These are phyloP conservation scores for Lampris megalopsis DNA, from an alignment of 2,113 vertebrate species.

Conservation along the genomic window DNA sequence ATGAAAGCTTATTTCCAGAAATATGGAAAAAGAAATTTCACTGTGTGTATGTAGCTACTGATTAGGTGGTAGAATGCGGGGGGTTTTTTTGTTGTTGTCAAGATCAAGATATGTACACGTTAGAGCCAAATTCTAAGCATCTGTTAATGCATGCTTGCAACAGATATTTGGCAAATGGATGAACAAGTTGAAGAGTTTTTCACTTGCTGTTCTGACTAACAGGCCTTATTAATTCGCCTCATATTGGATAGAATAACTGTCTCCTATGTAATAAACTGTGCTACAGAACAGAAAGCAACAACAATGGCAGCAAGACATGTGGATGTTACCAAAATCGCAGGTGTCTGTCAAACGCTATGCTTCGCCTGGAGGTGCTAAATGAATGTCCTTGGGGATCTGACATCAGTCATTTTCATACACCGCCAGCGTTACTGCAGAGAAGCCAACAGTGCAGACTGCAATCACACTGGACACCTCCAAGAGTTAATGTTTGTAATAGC, in stretches of 20 bases:
- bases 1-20: no score
- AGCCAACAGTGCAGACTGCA: no score
- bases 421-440: no score
- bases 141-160: neutral
- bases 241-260: neutral
- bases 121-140: neutral
- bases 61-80: no score
- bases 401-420: no score
- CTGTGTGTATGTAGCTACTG: no score
- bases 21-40: no score
- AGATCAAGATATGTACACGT: neutral
- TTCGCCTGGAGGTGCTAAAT: neutral
- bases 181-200: neutral
- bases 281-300: neutral
- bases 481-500: no score
- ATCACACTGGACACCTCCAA: no score
- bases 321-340: neutral
- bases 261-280: neutral
- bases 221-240: slow-evolving; percentile 27
- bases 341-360: neutral
- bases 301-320: neutral
- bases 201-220: neutral
- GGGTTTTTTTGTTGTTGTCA: no score
- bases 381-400: neutral
- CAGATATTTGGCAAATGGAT: neutral